These are phyloP conservation scores for Isoperla grammatica DNA, from an alignment of 2,888 invertebrate genomes.

Conservation along the genomic window DNA sequence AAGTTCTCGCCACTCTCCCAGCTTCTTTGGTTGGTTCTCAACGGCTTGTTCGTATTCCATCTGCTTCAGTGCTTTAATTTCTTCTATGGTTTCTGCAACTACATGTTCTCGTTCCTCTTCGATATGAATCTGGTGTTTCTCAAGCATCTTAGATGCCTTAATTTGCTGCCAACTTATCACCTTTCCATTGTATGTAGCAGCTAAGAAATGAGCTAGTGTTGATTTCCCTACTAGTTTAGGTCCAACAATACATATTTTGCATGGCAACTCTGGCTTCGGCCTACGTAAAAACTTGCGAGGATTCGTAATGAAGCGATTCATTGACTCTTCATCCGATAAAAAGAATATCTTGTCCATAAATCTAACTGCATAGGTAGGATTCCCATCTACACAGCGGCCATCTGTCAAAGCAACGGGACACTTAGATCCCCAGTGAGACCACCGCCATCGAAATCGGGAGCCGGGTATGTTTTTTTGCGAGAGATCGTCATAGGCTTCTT, in stretches of 20 bases:
- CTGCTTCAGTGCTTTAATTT: constrained; percentile 32
- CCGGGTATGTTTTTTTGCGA: constrained; percentile 37
- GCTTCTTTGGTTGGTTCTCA: constrained; percentile 43
- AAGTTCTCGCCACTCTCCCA: constrained; percentile 45
- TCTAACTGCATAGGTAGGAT: constrained; percentile 50
- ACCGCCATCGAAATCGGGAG: constrained; percentile 43
- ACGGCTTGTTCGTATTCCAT: constrained; percentile 40
- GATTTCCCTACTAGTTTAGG: constrained; percentile 56
- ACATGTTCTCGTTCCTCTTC: constrained; percentile 35
- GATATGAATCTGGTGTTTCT: constrained; percentile 27
- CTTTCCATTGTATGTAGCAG: constrained; percentile 48
- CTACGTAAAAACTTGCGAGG: constrained; percentile 56
- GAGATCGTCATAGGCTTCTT: constrained; percentile 40
- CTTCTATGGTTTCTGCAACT: constrained; percentile 34
- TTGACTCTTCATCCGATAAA: constrained; percentile 49
- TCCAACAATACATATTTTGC: constrained; percentile 56
- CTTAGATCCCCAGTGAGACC: constrained; percentile 54
- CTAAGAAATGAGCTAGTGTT: constrained; percentile 51
- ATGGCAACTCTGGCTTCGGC: constrained; percentile 53
- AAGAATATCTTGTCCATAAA: constrained; percentile 59
- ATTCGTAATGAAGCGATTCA: constrained; percentile 53
- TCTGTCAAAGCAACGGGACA: constrained; percentile 60
- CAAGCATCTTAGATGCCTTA: constrained; percentile 29
- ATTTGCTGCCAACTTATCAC: constrained; percentile 44
- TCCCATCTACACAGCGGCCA: constrained; percentile 49